These are phyloP conservation scores for Boulengeromyrus knoepffleri DNA, from an alignment of 2,113 vertebrate species.

Conservation along the genomic window DNA sequence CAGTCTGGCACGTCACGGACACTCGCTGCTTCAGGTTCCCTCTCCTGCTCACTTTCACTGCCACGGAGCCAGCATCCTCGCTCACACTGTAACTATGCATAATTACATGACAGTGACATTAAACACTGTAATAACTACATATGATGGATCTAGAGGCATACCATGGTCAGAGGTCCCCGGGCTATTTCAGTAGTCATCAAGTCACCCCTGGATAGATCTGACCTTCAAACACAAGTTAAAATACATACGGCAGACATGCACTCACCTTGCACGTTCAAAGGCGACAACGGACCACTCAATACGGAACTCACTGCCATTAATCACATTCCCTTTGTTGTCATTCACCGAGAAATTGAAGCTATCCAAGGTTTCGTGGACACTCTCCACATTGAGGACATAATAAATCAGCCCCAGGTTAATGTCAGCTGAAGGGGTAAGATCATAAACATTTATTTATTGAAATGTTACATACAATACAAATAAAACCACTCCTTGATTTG, in stretches of 20 bases:
- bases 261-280: constrained; percentile 76
- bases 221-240: not conserved
- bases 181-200: not conserved
- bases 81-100: constrained; percentile 74
- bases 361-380: constrained; percentile 70
- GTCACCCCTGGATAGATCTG: not conserved
- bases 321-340: constrained; percentile 84
- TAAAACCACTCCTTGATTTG: not conserved
- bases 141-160: not conserved
- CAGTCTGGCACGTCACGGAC: constrained; percentile 79
- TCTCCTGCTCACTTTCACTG: constrained; percentile 68
- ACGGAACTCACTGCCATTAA: constrained; percentile 80
- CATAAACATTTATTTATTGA: not conserved
- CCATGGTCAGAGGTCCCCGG: not conserved
- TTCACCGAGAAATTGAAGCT: constrained; percentile 89
- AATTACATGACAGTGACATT: not conserved
- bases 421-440: constrained; percentile 62
- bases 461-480: not conserved
- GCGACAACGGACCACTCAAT: constrained; percentile 95
- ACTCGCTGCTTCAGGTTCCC: constrained; percentile 92
- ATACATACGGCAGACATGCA: not conserved
- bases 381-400: constrained; percentile 75
- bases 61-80: constrained; percentile 76
- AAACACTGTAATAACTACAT: not conserved
- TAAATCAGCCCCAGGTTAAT: constrained; percentile 84